Base-by-base conservation (phyloP, 2,888 invertebrate genomes). In the Mactromeris polynyma region DNA sequence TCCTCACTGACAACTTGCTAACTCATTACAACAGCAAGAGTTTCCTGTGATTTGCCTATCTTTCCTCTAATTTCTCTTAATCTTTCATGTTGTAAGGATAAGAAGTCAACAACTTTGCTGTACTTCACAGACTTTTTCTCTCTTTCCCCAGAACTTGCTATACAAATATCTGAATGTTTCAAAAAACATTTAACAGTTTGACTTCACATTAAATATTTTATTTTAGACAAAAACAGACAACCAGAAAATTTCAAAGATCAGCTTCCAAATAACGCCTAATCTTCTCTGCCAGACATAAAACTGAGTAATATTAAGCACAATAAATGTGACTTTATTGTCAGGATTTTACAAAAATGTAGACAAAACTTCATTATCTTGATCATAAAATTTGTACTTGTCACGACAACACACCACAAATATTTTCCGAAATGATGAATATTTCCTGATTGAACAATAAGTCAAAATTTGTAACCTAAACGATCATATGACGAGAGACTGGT, bases 401-500 rank as follows among this genome's bases (percentile, higher is more conserved):
- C 14, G 73, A 14, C 73, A 36, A 33, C 31, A 36, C 31, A 36
- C 36, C 33, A 36, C 73, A 73, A 19, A 14, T 17, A 33, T 73
- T 14, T 73, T 36, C 36, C 26, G 2, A 36, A 36, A 73, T 33
- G 31, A 73, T 33, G 33, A 73, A 73, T 36, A 33, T 73, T 19
- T 36, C 11, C 36, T 73, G 19, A 73, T 11, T 26, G 73, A 17
- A 17, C 36, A 36, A 73, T 73, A 73, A 36, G 73, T 73, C 36
- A 73, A 33, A 73, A 73, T 73, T 73, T 73, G 36, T 73, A 73
- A 73, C 73, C 36, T 73, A 36, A 73, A 73, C n/a, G 36, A 36
- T 36, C 14, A 33, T 73, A 73, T 33, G 17, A 73, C 14, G 36
- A 36, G 73, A 33, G 36, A 73, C 17, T 73, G 9, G 4, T 73